Evolutionary conservation across 2,113 vertebrate species (phyloP).

Genomic region (human (Homo sapiens)): DNA sequence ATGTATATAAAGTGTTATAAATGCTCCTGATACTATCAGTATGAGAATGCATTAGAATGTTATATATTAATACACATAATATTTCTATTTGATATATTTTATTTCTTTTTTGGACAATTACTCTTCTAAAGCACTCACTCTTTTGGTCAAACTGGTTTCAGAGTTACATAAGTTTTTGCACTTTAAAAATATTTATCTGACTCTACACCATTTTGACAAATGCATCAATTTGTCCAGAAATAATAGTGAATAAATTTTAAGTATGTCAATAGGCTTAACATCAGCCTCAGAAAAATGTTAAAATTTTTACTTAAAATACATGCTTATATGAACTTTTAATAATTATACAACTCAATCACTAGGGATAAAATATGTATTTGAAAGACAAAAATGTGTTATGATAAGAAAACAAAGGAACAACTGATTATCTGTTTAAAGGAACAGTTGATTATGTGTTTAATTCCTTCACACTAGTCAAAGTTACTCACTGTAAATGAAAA

Average conservation of each 20-base stretch:
- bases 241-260: not conserved
- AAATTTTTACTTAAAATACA: slow-evolving; percentile 16
- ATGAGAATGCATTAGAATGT: not conserved
- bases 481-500: slow-evolving; percentile 10
- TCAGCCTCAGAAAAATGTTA: slow-evolving; percentile 8
- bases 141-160: slow-evolving; percentile 9
- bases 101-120: slow-evolving; percentile 24
- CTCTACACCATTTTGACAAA: slow-evolving; percentile 19
- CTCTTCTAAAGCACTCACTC: not conserved
- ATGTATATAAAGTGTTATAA: not conserved
- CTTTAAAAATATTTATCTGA: slow-evolving; percentile 42
- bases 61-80: not conserved
- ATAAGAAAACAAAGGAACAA: slow-evolving; percentile 43
- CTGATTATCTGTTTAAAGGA: slow-evolving; percentile 17
- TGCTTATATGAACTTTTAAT: slow-evolving; percentile 4
- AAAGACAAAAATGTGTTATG: not conserved
- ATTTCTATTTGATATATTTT: not conserved
- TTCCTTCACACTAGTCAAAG: not conserved
- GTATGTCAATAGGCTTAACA: not conserved
- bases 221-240: not conserved
- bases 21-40: not conserved
- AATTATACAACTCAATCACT: not conserved
- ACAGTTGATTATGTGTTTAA: not conserved
- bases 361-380: not conserved
- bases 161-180: not conserved